Percentiles rank a stretch among this genome's conserved stretches.
phyloP scores from a whole-genome alignment of 2,113 vertebrate species.

The Balaenoptera acutorostrata region DNA sequence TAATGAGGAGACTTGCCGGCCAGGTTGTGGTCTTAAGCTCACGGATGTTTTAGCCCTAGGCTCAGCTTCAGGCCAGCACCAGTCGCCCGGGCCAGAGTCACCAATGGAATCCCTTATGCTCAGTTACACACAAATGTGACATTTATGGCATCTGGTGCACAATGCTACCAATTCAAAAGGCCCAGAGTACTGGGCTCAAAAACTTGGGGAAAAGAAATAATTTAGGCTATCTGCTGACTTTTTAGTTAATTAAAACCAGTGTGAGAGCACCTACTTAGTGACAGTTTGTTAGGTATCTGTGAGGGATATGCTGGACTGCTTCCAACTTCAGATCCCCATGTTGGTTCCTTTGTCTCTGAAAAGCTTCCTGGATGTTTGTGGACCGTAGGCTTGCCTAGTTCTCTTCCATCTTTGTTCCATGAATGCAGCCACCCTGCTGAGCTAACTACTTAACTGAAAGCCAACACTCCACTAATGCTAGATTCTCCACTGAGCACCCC shows the following conservation, averaged over 20 bases:
- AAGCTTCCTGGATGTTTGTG: not conserved
- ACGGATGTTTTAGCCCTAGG: constrained; percentile 79
- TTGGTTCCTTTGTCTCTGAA: constrained; percentile 20
- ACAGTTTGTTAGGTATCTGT: not conserved
- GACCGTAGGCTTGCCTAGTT: not conserved
- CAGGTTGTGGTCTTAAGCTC: constrained; percentile 75
- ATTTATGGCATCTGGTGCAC: constrained; percentile 70
- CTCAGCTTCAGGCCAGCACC: constrained; percentile 79
- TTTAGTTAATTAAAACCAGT: not conserved
- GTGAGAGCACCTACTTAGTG: not conserved
- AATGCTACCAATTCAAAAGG: constrained; percentile 55
- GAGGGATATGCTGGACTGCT: not conserved
- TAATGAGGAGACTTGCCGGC: constrained; percentile 77
- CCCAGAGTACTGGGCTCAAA: not conserved
- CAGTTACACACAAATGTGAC: constrained; percentile 70
- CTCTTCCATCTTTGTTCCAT: not conserved
- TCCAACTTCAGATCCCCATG: not conserved
- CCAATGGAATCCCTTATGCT: constrained; percentile 74
- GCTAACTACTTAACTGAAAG: not conserved
- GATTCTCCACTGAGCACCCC: not conserved
- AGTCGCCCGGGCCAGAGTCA: constrained; percentile 71
- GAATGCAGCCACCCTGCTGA: not conserved
- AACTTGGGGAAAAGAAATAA: not conserved
- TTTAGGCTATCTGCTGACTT: not conserved
- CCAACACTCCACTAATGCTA: not conserved